Percentiles rank a stretch among this genome's conserved stretches.
phyloP scores from a whole-genome alignment of 2,888 invertebrate species.

The Electrophaes corylata region DNA sequence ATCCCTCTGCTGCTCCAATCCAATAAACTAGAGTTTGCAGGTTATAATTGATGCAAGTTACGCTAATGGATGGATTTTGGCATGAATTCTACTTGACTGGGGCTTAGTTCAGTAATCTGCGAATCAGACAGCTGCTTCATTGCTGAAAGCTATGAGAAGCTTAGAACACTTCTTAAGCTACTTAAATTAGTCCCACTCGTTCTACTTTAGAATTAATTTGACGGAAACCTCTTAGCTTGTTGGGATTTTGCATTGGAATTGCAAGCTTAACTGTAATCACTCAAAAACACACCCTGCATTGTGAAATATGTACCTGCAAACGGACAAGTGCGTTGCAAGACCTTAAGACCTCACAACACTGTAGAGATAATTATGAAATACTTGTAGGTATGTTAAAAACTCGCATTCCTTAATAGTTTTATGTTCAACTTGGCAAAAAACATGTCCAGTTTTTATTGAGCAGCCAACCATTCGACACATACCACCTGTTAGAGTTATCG shows the following conservation, averaged over 20 bases:
- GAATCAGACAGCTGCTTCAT: conserved; percentile 4
- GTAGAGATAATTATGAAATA: background rate
- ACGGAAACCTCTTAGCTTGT: background rate
- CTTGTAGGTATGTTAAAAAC: background rate
- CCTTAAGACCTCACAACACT: background rate
- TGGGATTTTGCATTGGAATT: background rate
- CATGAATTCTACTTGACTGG: conserved; percentile 12
- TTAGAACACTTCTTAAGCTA: conserved; percentile 8
- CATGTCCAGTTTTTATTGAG: conserved; percentile 14
- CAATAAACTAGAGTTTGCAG: conserved; percentile 19
- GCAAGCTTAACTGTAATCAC: background rate
- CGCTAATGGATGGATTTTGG: conserved; percentile 15
- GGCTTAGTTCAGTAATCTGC: conserved; percentile 19
- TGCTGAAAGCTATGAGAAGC: conserved; percentile 11
- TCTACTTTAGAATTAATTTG: conserved; percentile 16
- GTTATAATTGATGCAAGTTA: conserved; percentile 22
- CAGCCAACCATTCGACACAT: conserved; percentile 8
- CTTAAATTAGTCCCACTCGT: conserved; percentile 1
- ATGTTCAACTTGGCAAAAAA: conserved; percentile 24
- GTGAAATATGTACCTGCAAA: background rate
- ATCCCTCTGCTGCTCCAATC: conserved; percentile 1
- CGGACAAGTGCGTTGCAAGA: background rate
- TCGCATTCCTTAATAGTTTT: conserved; percentile 8
- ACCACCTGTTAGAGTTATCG: conserved; percentile 29
- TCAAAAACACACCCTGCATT: background rate